These are phyloP conservation scores for Hydrochoerus hydrochaeris DNA, from an alignment of 2,113 vertebrate genomes.

Conservation along the genomic window DNA sequence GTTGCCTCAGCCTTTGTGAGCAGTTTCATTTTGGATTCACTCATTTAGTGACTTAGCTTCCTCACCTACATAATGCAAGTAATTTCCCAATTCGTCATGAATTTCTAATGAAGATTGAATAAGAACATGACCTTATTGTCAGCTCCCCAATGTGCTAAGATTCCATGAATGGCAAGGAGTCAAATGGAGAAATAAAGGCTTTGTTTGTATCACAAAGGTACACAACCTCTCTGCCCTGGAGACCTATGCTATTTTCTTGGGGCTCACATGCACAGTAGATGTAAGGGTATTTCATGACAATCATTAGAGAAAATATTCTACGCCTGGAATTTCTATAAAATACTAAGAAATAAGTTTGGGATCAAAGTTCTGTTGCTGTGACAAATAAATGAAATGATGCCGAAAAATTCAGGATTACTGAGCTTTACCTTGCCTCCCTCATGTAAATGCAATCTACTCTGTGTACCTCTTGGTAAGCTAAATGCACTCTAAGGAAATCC, in stretches of 20 bases:
- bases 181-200: not conserved
- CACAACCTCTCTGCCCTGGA: not conserved
- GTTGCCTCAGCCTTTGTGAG: not conserved
- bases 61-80: not conserved
- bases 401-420: not conserved
- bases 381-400: not conserved
- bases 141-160: not conserved
- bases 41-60: not conserved
- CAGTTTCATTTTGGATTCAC: not conserved
- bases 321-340: not conserved
- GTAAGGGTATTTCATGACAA: not conserved
- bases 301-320: not conserved
- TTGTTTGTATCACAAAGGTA: not conserved
- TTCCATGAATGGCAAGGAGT: not conserved
- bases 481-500: slow-evolving; percentile 63
- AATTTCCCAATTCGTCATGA: not conserved
- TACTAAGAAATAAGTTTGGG: slow-evolving; percentile 29
- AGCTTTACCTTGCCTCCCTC: not conserved
- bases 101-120: not conserved
- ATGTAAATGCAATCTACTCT: not conserved
- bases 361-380: slow-evolving; percentile 44
- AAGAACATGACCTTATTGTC: not conserved
- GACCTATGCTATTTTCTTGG: not conserved
- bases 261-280: not conserved
- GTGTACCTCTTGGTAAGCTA: slow-evolving; percentile 42